These are phyloP conservation scores for Mareca strepera DNA, from an alignment of 2,797 vertebrate species.

Conservation along the genomic window DNA sequence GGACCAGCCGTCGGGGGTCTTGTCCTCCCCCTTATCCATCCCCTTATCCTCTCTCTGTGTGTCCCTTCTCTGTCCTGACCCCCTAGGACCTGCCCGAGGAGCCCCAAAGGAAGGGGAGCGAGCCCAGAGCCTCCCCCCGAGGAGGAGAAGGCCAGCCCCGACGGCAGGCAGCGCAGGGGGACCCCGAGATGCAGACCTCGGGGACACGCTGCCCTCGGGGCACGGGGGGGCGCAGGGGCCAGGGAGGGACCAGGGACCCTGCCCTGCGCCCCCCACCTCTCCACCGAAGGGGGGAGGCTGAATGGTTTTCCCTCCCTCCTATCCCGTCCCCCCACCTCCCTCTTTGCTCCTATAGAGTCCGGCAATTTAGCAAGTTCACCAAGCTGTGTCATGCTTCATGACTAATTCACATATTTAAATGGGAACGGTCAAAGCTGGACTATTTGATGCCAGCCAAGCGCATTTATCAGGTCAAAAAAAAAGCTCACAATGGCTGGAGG, in stretches of 20 bases:
- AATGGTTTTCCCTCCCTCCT: slow-evolving; percentile 64
- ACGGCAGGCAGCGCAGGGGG: background rate
- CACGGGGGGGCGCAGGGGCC: background rate
- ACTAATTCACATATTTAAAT: slow-evolving; percentile 93
- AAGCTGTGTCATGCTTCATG: slow-evolving; percentile 89
- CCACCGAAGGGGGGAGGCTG: slow-evolving; percentile 72
- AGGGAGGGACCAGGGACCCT: background rate
- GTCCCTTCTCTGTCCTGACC: too few species aligned
- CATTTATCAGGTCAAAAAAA: slow-evolving; percentile 87
- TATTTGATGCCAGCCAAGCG: slow-evolving; percentile 91
- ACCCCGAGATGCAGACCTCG: too few species aligned
- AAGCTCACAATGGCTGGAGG: slow-evolving; percentile 85
- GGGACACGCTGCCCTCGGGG: background rate
- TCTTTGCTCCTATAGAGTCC: slow-evolving; percentile 79
- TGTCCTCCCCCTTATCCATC: too few species aligned
- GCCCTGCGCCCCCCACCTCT: slow-evolving; percentile 72
- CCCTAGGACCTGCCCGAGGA: background rate
- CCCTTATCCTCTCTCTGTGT: too few species aligned
- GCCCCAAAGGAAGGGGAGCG: background rate
- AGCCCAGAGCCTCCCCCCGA: background rate
- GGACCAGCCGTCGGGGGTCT: background rate
- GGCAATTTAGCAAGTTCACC: slow-evolving; percentile 85
- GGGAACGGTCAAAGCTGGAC: slow-evolving; percentile 83
- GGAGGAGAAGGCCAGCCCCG: background rate
- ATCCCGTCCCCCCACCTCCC: slow-evolving; percentile 44